These are phyloP conservation scores for Dryoscopus gambensis DNA, from an alignment of 2,113 vertebrate species.

Conservation along the genomic window DNA sequence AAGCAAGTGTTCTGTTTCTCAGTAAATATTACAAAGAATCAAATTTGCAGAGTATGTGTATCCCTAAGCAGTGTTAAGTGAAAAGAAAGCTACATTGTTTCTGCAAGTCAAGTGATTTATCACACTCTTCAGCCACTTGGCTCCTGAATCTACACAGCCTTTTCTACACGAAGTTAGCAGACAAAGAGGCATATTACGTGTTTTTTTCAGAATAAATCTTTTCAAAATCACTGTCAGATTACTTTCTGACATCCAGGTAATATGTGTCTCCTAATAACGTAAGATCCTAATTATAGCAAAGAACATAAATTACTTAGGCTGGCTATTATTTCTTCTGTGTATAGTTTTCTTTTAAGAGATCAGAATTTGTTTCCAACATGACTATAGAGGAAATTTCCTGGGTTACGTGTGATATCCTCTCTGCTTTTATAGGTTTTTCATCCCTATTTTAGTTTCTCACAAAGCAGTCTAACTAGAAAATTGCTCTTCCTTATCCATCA, in stretches of 20 bases:
- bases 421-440: background rate
- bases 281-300: background rate
- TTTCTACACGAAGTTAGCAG: background rate
- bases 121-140: background rate
- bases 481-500: background rate
- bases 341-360: background rate
- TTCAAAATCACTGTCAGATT: background rate
- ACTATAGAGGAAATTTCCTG: background rate
- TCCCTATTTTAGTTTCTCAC: background rate
- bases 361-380: background rate
- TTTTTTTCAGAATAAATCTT: background rate
- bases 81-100: constrained; percentile 38
- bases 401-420: background rate
- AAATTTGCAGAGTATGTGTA: background rate
- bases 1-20: background rate
- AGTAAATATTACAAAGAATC: background rate
- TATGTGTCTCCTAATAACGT: background rate
- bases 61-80: background rate
- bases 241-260: background rate
- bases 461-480: background rate
- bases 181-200: background rate
- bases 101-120: constrained; percentile 26
- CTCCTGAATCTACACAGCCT: background rate
- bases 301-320: background rate
- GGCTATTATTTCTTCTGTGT: background rate